phyloP scores from a whole-genome alignment of 2,797 vertebrate species.

The Poecilia picta region DNA sequence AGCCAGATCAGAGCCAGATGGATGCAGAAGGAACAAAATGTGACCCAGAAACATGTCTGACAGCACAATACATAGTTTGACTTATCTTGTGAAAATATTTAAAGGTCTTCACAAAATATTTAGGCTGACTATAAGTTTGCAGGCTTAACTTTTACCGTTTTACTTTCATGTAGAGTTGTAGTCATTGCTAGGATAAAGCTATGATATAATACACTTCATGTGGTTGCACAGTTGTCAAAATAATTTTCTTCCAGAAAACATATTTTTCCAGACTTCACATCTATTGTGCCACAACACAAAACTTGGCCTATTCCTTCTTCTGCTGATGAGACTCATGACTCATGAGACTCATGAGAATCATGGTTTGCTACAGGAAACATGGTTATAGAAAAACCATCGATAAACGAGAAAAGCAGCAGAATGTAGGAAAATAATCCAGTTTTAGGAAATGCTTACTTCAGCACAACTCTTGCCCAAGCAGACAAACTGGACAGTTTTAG shows the following conservation, averaged over 20 bases:
- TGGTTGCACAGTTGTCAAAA: not conserved
- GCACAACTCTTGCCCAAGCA: not conserved
- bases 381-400: not conserved
- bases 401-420: not conserved
- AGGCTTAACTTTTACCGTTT: not conserved
- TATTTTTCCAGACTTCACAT: not conserved
- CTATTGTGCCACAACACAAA: not conserved
- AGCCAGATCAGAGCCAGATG: slow-evolving; percentile 21
- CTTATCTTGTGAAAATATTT: not conserved
- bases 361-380: not conserved
- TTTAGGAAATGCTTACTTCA: not conserved
- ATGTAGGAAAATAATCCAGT: not conserved
- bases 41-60: slow-evolving; percentile 35
- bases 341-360: no score
- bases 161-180: not conserved
- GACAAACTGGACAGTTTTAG: not conserved
- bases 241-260: not conserved
- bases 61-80: slow-evolving; percentile 11
- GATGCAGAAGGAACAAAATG: slow-evolving; percentile 23
- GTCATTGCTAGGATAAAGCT: not conserved
- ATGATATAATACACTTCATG: not conserved
- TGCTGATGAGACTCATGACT: not conserved
- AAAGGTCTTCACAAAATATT: not conserved
- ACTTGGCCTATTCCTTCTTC: not conserved
- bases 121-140: not conserved